Base-by-base conservation (phyloP, 2,797 vertebrate genomes). In the Pelochelys cantorii region DNA sequence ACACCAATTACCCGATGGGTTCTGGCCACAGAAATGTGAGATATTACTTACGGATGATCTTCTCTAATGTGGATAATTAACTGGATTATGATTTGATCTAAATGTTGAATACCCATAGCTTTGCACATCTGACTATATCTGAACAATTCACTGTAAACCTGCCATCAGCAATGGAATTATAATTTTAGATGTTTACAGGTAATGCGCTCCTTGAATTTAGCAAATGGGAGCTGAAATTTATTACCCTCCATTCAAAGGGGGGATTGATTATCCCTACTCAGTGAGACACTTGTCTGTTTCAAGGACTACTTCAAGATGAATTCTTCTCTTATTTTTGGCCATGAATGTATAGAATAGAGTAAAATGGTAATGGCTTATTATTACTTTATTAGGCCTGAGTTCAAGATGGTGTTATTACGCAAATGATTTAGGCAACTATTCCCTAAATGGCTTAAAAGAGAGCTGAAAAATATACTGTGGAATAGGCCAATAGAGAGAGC, bases 141-240 rank as follows among this genome's bases (percentile, higher is more conserved):
- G 37, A 96, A 86, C 78, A 85, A 86, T 89, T 95, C 71, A 92
- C 90, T 92, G 90, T 68, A 89, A 94, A 85, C 79, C 90, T 90
- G 91, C 94, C 84, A 81, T 83, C 48, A 96, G 88, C 91, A 90
- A 87, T 34, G 90, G 84, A 93, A 89, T 82, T 95, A 79, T 89
- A 82, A 71, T 90, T 89, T 91, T 53, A 95, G 55, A 74, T 54
- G 34, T n/a, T 88, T 54, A 65, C 81, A 81, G 13, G 86, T 88
- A 27, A 13, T 0, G 0, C 7, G 11, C 78, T 91, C 79, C 87
- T 94, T 91, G 84, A 31, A 87, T 31, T 83, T 7, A 87, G 79
- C 81, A 93, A 80, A 23, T 7, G 27, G 37, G 57, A 95, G 84
- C 55, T 92, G 81, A 83, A 81, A 91, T 85, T 83, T 92, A 92